Conservation (phyloP, 2,888 invertebrate species). For the Adelphocoris suturalis region DNA sequence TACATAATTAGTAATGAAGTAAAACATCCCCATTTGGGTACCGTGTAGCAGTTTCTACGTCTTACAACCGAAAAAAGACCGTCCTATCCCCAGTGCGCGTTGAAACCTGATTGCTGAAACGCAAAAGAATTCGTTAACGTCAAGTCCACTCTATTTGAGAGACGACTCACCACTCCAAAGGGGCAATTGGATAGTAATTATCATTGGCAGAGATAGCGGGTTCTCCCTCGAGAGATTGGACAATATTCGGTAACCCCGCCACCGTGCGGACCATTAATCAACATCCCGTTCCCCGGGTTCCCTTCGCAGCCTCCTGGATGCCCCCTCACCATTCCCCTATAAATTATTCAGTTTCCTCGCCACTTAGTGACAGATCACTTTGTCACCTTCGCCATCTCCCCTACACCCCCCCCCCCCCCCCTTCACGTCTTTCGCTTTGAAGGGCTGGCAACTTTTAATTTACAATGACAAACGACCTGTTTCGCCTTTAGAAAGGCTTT, state of each 20-base stretch:
- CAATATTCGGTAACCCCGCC: constrained; percentile 15
- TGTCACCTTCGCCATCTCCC: constrained; percentile 13
- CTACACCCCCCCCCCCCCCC: background rate
- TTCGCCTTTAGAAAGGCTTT: background rate
- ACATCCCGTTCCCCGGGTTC: background rate
- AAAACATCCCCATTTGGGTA: too few species aligned
- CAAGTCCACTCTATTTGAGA: too few species aligned
- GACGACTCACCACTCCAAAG: too few species aligned
- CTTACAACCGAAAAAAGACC: too few species aligned
- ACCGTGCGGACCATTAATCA: constrained; percentile 1
- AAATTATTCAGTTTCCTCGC: constrained; percentile 53
- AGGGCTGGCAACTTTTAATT: constrained; percentile 32
- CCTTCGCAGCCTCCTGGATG: background rate
- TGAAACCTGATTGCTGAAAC: too few species aligned
- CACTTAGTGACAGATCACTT: constrained; percentile 59
- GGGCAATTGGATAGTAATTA: background rate
- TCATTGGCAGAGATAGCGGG: constrained; percentile 4
- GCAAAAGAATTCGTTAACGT: too few species aligned
- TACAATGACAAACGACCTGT: background rate
- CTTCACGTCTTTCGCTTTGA: background rate
- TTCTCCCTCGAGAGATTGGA: background rate
- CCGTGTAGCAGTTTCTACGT: too few species aligned
- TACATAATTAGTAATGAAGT: too few species aligned
- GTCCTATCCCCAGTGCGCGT: too few species aligned
- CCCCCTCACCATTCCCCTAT: constrained; percentile 8